Evolutionary conservation across 2,888 invertebrate genomes (phyloP).

Genomic region (Ernsta delagoae): DNA sequence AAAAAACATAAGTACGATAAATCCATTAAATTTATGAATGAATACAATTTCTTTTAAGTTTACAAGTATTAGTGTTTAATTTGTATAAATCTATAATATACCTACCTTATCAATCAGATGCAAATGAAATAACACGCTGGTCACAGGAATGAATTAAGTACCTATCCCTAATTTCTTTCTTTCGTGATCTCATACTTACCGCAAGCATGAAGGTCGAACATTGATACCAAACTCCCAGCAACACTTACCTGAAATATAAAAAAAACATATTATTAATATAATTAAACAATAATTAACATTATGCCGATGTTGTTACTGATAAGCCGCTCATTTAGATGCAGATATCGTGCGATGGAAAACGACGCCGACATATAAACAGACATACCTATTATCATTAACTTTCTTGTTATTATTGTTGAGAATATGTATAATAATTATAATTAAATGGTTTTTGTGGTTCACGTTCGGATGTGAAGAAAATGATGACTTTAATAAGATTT

Average conservation of each 20-base stretch:
- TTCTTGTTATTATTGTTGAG: no score
- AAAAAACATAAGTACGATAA: no score
- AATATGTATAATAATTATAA: no score
- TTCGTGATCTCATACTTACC: constrained; percentile 12
- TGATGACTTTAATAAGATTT: no score
- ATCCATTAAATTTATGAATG: no score
- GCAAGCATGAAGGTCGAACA: background rate
- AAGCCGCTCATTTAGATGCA: constrained; percentile 27
- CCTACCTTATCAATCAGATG: no score
- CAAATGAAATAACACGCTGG: no score
- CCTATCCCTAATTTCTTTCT: background rate
- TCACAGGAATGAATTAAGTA: no score
- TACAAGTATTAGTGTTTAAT: no score
- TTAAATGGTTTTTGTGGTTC: background rate
- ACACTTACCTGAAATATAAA: constrained; percentile 43
- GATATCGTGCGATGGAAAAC: constrained; percentile 26
- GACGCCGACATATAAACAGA: constrained; percentile 20
- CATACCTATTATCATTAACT: constrained; percentile 5
- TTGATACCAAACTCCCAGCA: constrained; percentile 3
- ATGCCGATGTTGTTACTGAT: constrained; percentile 27
- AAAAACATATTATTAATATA: constrained; percentile 37
- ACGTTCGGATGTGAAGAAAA: no score
- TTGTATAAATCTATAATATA: no score
- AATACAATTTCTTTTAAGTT: no score
- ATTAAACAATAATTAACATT: constrained; percentile 29